These are phyloP conservation scores for Cettia cetti DNA, from an alignment of 2,113 vertebrate genomes.

Conservation along the genomic window DNA sequence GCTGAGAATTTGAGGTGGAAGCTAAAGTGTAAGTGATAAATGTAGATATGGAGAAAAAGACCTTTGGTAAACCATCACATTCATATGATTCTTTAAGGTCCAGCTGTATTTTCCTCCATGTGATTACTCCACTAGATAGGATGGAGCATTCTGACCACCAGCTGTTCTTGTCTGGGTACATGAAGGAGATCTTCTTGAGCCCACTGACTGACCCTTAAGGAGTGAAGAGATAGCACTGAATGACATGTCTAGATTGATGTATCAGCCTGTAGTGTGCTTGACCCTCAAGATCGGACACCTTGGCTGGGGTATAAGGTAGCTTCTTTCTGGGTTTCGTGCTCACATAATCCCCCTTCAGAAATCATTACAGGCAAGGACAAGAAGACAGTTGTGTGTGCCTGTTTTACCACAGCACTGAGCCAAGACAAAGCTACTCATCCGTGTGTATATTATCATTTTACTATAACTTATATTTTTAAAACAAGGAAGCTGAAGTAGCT, in stretches of 20 bases:
- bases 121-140: neutral
- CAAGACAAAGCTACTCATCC: accelerated
- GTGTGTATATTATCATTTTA: neutral
- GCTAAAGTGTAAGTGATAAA: neutral
- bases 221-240: neutral
- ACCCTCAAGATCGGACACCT: neutral
- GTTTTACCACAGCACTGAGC: neutral
- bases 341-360: neutral
- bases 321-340: neutral
- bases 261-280: neutral
- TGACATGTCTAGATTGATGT: accelerated
- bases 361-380: accelerated
- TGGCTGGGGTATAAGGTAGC: neutral
- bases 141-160: neutral
- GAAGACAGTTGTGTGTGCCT: accelerated
- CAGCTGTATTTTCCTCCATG: neutral
- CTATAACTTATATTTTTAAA: neutral
- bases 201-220: neutral
- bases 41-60: neutral
- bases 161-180: neutral
- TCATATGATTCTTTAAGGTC: neutral
- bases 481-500: neutral
- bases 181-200: neutral
- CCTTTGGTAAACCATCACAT: neutral
- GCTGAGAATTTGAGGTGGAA: neutral